These are phyloP conservation scores for Autographa pulchrina DNA, from an alignment of 2,888 invertebrate genomes.

Conservation along the genomic window DNA sequence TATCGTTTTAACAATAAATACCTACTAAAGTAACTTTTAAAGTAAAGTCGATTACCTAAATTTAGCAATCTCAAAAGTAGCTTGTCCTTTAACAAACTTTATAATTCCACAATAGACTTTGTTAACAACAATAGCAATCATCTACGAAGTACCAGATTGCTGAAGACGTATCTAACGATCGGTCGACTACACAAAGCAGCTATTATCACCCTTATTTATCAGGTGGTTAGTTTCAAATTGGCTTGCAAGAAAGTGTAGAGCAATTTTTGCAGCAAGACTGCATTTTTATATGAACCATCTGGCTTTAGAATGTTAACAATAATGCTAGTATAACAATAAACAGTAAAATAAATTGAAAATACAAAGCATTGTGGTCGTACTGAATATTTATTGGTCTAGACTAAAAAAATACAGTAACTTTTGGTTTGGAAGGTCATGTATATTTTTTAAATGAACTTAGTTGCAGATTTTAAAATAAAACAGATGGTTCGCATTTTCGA, in stretches of 20 bases:
- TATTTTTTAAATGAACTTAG: neutral
- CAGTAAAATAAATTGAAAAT: constrained; percentile 43
- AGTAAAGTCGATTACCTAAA: too few relatives aligned
- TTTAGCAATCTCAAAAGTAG: neutral
- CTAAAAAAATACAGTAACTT: constrained; percentile 35
- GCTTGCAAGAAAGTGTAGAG: neutral
- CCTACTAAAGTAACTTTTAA: too few relatives aligned
- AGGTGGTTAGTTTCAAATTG: constrained; percentile 1
- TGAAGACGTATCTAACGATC: constrained; percentile 7
- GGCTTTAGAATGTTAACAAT: constrained; percentile 37
- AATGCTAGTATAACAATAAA: constrained; percentile 26
- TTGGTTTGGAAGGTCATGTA: constrained; percentile 21
- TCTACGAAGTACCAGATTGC: constrained; percentile 15
- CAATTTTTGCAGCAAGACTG: constrained; percentile 16
- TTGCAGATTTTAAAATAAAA: neutral
- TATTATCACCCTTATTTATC: constrained; percentile 6
- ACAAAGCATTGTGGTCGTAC: constrained; percentile 27
- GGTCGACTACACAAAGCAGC: neutral
- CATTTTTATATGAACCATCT: constrained; percentile 19
- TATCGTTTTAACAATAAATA: too few relatives aligned
- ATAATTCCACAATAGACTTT: constrained; percentile 9
- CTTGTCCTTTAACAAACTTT: constrained; percentile 5
- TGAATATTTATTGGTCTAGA: constrained; percentile 61
- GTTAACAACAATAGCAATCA: constrained; percentile 19
- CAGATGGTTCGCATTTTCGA: neutral